Base-by-base conservation (phyloP, 2,888 invertebrate species). In the Eupeodes luniger region DNA sequence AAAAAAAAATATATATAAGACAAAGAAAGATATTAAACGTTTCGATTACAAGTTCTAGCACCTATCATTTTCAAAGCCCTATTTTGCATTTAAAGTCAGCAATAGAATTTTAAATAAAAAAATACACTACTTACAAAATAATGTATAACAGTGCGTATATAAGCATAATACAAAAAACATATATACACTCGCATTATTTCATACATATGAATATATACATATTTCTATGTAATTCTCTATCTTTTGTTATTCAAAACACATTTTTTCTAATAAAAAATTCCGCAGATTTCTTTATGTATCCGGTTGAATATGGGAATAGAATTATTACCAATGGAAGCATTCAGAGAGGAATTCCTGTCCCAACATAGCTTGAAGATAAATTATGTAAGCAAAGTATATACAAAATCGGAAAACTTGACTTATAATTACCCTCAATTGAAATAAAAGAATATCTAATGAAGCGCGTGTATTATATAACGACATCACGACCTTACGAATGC, bases 371-470 rank as follows among this genome's bases (percentile, higher is more conserved):
- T 47, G 12, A 4, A 67, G 10, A 16, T 53, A 10, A n/a, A n/a
- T 67, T n/a, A 10, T 5, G 5, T 40, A 40, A 27, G 27, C 27
- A 27, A 27, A 27, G 27, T 40, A 34, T 19, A 51, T 6, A 6
- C 27, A 67, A 11, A 34, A 67, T 16, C 67, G 51, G 67, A 67
- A 36, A n/a, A 51, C 51, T 51, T 67, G 67, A 34, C n/a, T 49
- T 34, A 7, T 44, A 47, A 67, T 67, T 67, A 67, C n/a, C 67
- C n/a, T 36, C 36, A 67, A 67, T 67, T 51, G n/a, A 34, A 51
- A 47, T 7, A 27, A 66, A 64, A 14, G 5, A 16, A 11, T 10
- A 57, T 27, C 36, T 7, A n/a, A 51, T 53, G 9, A 51, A 51
- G 51, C 27, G 27, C 27, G 27, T 27, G 27, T 27, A 27, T 27